These are phyloP conservation scores for Harpagoxenus sublaevis DNA, from an alignment of 2,888 invertebrate genomes.

Conservation along the genomic window DNA sequence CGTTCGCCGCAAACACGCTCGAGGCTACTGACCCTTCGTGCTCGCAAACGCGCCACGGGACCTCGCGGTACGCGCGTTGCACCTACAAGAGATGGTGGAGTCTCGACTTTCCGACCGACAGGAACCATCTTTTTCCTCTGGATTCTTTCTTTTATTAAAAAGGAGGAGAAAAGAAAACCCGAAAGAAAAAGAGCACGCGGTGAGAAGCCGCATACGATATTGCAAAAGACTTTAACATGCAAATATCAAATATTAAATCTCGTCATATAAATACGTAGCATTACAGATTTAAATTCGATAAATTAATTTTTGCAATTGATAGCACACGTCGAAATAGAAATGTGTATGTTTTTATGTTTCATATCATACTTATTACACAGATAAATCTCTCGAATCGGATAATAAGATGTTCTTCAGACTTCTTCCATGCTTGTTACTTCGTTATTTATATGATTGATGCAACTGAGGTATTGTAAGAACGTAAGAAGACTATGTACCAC, in stretches of 20 bases:
- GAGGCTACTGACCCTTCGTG: constrained; percentile 76
- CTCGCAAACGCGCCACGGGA: constrained; percentile 43
- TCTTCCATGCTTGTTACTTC: not conserved
- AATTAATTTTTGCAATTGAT: not conserved
- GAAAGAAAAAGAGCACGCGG: not conserved
- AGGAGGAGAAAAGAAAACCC: not conserved
- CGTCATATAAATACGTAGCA: not conserved
- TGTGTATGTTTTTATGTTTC: not conserved
- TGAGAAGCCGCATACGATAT: constrained; percentile 2
- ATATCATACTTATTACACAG: not conserved
- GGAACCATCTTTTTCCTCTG: constrained; percentile 8
- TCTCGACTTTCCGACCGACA: constrained; percentile 21
- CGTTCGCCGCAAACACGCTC: constrained; percentile 63
- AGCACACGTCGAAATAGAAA: not conserved
- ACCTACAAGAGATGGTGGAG: constrained; percentile 16
- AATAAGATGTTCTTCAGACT: not conserved
- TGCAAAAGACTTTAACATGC: not conserved
- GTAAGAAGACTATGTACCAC: constrained; percentile 15
- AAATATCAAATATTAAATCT: not conserved
- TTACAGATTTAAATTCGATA: not conserved
- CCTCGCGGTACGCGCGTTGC: constrained; percentile 15
- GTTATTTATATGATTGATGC: not conserved
- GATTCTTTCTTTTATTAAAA: constrained; percentile 31
- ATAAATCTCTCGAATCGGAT: not conserved
- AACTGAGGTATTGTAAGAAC: not conserved